phyloP scores from a whole-genome alignment of 2,888 invertebrate species.

The Agrochola litura region DNA sequence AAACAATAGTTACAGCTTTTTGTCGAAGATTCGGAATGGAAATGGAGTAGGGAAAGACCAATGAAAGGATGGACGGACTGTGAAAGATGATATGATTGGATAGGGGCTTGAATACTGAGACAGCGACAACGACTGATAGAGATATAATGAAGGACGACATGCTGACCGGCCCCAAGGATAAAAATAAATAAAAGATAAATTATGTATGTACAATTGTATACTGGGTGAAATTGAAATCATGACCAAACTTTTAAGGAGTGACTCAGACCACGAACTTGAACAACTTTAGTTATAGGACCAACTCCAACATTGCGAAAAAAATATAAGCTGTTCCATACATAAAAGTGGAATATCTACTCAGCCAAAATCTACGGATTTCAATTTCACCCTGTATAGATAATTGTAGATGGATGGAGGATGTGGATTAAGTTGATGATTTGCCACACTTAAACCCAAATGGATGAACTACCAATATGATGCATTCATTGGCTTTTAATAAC shows the following conservation, averaged over 20 bases:
- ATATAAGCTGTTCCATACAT: too few species aligned
- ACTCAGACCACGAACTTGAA: too few species aligned
- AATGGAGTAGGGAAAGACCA: not conserved
- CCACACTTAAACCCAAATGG: not conserved
- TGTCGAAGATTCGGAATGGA: not conserved
- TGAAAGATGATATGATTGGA: not conserved
- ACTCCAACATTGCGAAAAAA: too few species aligned
- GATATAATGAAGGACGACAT: not conserved
- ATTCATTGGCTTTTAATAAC: not conserved
- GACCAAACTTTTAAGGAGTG: too few species aligned
- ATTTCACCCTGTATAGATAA: too few species aligned
- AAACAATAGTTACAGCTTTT: slow-evolving; percentile 13
- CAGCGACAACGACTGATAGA: not conserved
- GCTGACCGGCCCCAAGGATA: not conserved
- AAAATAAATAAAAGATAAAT: not conserved
- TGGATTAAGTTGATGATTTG: too few species aligned
- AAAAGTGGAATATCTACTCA: too few species aligned
- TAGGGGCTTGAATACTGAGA: not conserved
- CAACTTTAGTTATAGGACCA: too few species aligned
- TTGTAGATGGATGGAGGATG: not conserved
- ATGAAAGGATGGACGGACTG: too few species aligned
- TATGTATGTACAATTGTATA: not conserved
- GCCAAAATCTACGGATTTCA: too few species aligned
- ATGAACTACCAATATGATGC: not conserved
- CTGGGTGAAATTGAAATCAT: too few species aligned